Conservation (phyloP, 2,888 invertebrate species). For the Tipula vernalis region DNA sequence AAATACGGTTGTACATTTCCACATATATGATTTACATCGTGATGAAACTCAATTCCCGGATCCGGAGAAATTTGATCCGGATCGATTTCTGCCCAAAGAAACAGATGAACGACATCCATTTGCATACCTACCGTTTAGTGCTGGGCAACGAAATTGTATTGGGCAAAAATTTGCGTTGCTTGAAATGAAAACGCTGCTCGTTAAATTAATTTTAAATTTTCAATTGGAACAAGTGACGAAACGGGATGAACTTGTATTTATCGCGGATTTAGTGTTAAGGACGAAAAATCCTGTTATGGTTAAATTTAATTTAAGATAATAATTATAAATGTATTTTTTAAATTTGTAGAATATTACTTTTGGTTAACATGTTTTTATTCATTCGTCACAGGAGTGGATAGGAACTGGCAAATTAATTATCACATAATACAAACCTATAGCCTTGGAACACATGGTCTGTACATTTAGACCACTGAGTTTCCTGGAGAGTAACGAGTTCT, state of each 20-base stretch:
- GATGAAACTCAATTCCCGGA: conserved; percentile 48
- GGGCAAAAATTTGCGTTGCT: not conserved
- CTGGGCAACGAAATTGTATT: not conserved
- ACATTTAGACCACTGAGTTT: too few relatives aligned
- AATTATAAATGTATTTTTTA: not conserved
- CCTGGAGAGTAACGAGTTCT: too few relatives aligned
- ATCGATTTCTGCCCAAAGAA: conserved; percentile 43
- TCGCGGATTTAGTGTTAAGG: conserved; percentile 39
- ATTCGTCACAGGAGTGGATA: too few relatives aligned
- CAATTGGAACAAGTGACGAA: conserved; percentile 38
- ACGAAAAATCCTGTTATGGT: conserved; percentile 20
- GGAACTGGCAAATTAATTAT: too few relatives aligned
- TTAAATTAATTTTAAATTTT: conserved; percentile 38
- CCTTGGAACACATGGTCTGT: too few relatives aligned
- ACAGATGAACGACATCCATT: conserved; percentile 43
- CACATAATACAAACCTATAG: too few relatives aligned
- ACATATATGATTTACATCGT: conserved; percentile 51
- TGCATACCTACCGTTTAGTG: conserved; percentile 51
- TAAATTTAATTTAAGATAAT: conserved; percentile 6
- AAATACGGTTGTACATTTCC: conserved; percentile 39
- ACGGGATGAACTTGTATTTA: conserved; percentile 34
- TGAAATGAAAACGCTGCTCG: not conserved
- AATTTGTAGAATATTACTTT: too few relatives aligned
- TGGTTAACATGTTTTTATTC: too few relatives aligned
- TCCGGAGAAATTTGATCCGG: conserved; percentile 44